Evolutionary conservation across 1,140 invertebrate species (phyloP).

Genomic region (Thrips palmi): DNA sequence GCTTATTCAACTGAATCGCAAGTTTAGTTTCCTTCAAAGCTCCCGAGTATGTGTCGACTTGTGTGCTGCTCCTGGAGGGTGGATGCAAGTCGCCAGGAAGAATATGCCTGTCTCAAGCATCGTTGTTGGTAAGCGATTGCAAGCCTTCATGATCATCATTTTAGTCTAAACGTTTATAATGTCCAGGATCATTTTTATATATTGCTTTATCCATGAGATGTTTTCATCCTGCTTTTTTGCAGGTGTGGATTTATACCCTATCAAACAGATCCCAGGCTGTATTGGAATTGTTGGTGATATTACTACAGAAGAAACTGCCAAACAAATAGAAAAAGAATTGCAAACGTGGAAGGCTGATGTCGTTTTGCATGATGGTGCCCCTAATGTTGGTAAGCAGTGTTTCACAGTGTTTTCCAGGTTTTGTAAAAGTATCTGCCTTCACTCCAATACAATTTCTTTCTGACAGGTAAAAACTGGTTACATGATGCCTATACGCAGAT

Average conservation of each 20-base stretch:
- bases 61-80: slow-evolving; percentile 97
- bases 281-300: slow-evolving; percentile 87
- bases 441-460: slow-evolving; percentile 1
- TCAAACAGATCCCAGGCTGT: slow-evolving; percentile 80
- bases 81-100: slow-evolving; percentile 98
- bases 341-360: slow-evolving; percentile 94
- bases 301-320: slow-evolving; percentile 78
- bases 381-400: slow-evolving; percentile 69
- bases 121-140: slow-evolving; percentile 44
- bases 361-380: slow-evolving; percentile 93
- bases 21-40: slow-evolving; percentile 93
- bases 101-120: slow-evolving; percentile 96
- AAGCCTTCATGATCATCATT: background rate
- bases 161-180: slow-evolving; percentile 1
- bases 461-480: slow-evolving; percentile 65
- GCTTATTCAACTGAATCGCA: slow-evolving; percentile 91
- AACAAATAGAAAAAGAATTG: slow-evolving; percentile 62
- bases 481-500: slow-evolving; percentile 94
- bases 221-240: slow-evolving; percentile 11
- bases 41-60: slow-evolving; percentile 92
- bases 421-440: background rate
- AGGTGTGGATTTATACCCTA: slow-evolving; percentile 93
- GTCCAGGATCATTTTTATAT: slow-evolving; percentile 4
- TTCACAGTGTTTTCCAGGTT: background rate
- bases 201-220: background rate